Percentiles rank a stretch among this genome's conserved stretches.
These are phyloP conservation scores for Argyra leucocephala DNA, from an alignment of 2,888 invertebrate genomes.

Conservation along the genomic window DNA sequence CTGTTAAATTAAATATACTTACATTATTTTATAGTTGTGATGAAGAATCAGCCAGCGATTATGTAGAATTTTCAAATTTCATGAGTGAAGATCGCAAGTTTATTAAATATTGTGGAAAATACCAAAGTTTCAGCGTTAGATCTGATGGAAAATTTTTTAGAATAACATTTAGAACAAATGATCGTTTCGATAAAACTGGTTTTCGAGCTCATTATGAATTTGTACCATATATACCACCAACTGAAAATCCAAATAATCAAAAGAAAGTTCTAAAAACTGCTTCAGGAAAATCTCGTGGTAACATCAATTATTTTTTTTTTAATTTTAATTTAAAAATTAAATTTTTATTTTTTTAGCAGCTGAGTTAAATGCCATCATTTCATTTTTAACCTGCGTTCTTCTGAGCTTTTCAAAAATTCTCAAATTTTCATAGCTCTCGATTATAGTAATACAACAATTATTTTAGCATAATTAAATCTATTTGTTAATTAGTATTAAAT, in stretches of 20 bases:
- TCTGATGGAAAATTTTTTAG: conserved; percentile 90
- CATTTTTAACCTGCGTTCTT: background rate
- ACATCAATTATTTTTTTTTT: background rate
- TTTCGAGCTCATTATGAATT: conserved; percentile 90
- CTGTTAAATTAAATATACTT: background rate
- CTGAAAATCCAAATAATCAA: conserved; percentile 28
- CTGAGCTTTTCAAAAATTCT: background rate
- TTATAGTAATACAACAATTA: background rate
- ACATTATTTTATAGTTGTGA: conserved; percentile 59
- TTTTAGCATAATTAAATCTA: background rate
- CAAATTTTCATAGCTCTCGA: background rate
- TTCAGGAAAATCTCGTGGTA: background rate
- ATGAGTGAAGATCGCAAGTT: conserved; percentile 83
- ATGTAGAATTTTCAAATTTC: conserved; percentile 92
- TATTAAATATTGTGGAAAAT: conserved; percentile 72
- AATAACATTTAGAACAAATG: conserved; percentile 89
- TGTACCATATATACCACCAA: conserved; percentile 49
- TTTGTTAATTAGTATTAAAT: conserved; percentile 3
- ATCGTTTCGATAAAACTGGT: conserved; percentile 85
- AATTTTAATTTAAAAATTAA: background rate
- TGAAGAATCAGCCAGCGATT: conserved; percentile 84
- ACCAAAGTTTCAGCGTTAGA: conserved; percentile 61
- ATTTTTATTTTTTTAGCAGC: background rate
- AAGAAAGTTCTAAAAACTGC: background rate
- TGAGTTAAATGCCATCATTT: background rate